Evolutionary conservation across 2,888 invertebrate species (phyloP).

Genomic region (Mechanitis mazaeus): DNA sequence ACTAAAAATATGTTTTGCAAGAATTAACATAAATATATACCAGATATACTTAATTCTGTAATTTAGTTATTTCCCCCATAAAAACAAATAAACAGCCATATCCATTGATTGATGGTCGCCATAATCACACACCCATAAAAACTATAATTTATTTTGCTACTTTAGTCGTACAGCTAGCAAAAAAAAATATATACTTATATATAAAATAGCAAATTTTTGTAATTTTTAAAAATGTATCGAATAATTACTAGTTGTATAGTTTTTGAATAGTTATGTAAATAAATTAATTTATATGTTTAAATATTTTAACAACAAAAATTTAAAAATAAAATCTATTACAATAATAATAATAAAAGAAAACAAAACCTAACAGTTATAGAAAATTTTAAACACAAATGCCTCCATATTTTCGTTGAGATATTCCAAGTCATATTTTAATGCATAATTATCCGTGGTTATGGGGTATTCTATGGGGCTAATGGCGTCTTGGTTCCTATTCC

Average conservation of each 20-base stretch:
- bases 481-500: constrained; percentile 33
- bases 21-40: constrained; percentile 8
- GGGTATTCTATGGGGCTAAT: constrained; percentile 43
- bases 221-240: too few species aligned
- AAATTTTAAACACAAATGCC: neutral
- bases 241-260: too few species aligned
- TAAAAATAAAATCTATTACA: too few species aligned
- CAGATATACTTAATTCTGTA: constrained; percentile 24
- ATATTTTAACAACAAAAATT: too few species aligned
- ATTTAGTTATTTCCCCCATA: constrained; percentile 34
- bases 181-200: neutral
- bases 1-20: too few species aligned
- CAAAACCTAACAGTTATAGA: neutral
- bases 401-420: constrained; percentile 21
- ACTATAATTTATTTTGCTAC: constrained; percentile 3
- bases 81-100: constrained; percentile 35
- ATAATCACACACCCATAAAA: constrained; percentile 18
- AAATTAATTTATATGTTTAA: too few species aligned
- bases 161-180: neutral
- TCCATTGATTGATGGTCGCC: constrained; percentile 30
- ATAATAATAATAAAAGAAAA: neutral
- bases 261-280: too few species aligned
- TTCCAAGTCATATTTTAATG: constrained; percentile 53
- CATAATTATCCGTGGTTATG: constrained; percentile 51
- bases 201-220: too few species aligned